Evolutionary conservation across 1,140 invertebrate species (phyloP), one percentile per base, ranked within the genome.

Genomic region (Apocrypta bakeri): DNA sequence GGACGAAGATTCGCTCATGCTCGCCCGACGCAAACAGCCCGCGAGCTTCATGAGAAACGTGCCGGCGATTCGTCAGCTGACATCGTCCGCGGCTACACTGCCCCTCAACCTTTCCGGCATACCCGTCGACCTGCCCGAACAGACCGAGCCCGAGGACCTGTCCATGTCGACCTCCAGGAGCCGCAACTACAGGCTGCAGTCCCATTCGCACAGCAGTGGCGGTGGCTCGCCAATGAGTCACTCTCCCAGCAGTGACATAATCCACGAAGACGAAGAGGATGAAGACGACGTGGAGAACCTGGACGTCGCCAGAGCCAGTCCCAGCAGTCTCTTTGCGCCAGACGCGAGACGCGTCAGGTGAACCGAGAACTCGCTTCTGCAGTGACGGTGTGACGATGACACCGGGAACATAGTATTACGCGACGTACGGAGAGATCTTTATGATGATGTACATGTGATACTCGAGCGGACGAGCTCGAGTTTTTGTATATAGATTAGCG

Each of bases 91-190:
- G 12, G 31, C 88, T 0, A 90, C 85, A 0, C 66, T 87, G 33
- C 89, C 89, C 2, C 69, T 92, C 24, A 90, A 92, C 73, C 84
- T 92, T 3, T 87, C 88, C 27, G 83, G 86, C 29, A 73, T 90
- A 42, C 90, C 89, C 11, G 25, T 92, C 6, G 87, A 92, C 66
- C 86, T 95, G 6, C 96, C 96, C 0, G 96, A 97, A 89, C 97
- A 98, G 90, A 97, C 96, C 0, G 97, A 98, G 89, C 97, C 97
- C 0, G 97, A 98, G 89, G 97, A 98, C 88, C 91, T 98, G 27
- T 96, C 95, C 9, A 95, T 96, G 93, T 90, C 79, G 86, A 86
- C 0, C 86, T 48, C 66, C n/a, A 56, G 79, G 9, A 31, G 42
- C 31, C 56, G 81, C 11, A 21, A 37, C 14, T 24, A 88, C 48